Percentiles rank a stretch among this genome's conserved stretches.
phyloP scores from a whole-genome alignment of 1,140 invertebrate species.

The Drosophila littoralis region DNA sequence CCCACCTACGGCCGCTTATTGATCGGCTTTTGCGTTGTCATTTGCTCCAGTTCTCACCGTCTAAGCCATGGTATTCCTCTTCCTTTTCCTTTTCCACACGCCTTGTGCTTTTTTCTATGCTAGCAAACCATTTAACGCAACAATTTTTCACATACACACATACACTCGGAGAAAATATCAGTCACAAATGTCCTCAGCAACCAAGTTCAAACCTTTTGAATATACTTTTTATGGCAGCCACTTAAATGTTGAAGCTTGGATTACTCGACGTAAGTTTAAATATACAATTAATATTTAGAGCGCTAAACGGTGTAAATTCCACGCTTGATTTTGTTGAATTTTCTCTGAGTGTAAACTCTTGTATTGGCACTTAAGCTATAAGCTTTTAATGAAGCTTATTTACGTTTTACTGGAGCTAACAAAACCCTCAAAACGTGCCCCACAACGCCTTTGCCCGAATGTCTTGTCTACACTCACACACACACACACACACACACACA shows the following conservation, averaged over 20 bases:
- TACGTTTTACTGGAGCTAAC: constrained; percentile 47
- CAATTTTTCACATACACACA: constrained; percentile 34
- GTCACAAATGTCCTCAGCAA: too few species aligned
- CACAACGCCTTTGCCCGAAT: constrained; percentile 1
- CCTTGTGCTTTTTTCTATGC: constrained; percentile 16
- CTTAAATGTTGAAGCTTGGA: too few species aligned
- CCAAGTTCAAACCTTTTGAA: too few species aligned
- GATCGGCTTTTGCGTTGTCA: constrained; percentile 27
- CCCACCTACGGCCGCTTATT: not conserved
- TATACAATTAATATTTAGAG: too few species aligned
- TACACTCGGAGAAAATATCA: not conserved
- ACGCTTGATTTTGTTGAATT: not conserved
- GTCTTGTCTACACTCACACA: constrained; percentile 24
- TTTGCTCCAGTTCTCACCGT: constrained; percentile 12
- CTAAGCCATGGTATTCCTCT: constrained; percentile 4
- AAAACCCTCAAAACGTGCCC: constrained; percentile 3
- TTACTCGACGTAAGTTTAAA: too few species aligned
- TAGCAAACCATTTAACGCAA: constrained; percentile 34
- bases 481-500: constrained; percentile 19
- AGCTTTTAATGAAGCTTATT: constrained; percentile 76
- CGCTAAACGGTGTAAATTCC: too few species aligned
- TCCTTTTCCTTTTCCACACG: not conserved
- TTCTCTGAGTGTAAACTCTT: not conserved
- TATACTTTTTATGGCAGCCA: too few species aligned
- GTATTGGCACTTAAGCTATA: constrained; percentile 52